Evolutionary conservation across 2,888 invertebrate genomes (phyloP), one percentile per base, ranked within the genome.

Genomic region (Actias luna): DNA sequence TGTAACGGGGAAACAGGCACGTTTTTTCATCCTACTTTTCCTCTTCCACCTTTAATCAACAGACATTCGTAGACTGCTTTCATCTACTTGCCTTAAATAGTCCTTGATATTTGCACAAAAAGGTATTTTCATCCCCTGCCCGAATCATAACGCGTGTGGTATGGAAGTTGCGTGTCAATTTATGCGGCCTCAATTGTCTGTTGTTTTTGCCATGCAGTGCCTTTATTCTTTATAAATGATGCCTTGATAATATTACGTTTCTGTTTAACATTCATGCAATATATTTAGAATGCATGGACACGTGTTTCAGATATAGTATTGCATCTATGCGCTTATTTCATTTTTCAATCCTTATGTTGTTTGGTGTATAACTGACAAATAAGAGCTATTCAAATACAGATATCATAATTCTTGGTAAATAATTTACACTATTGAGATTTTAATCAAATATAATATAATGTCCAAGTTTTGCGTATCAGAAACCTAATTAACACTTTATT

Each of bases 71-170:
- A 74, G 72, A 74, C 75, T 75, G 70, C 67, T 72, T 65, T 66
- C 67, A 76, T 69, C 68, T 71, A 69, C 65, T 75, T 71, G 69
- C 64, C 64, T 67, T 67, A 70, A 62, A 70, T 66, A 70, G 70
- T 72, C 75, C 71, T 73, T 74, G 72, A 72, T 74, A 74, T 79
- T 79, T 72, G 73, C 70, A 69, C 71, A 74, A 76, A 78, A 79
- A 77, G 71, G 69, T 74, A 76, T 75, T 76, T 78, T 73, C 67
- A 75, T 70, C 68, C 74, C 63, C 64, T 68, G 69, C 70, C 55
- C 62, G 75, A 74, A 75, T 76, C 76, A 72, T 77, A 75, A 71
- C 69, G 64, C 60, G 65, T 66, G 67, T 70, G 64, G 69, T 73
- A 71, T 70, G 69, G 60, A 65, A 65, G 68, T 63, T 64, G 71